Evolutionary conservation across 2,797 vertebrate genomes (phyloP).

Genomic region (Garrulus glandarius): DNA sequence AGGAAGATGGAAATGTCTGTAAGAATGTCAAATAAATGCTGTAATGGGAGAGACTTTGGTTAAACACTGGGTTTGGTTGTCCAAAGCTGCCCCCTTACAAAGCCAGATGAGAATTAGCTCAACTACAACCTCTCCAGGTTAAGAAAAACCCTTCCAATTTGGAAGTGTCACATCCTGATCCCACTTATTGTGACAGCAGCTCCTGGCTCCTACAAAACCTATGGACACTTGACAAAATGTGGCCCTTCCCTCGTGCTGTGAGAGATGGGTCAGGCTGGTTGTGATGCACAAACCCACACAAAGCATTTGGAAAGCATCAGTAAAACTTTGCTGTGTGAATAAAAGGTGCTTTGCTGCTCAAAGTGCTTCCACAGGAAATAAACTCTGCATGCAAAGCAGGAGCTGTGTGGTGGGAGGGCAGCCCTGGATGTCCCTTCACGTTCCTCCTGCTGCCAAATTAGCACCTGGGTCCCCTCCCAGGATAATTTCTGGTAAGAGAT

Average conservation of each 20-base stretch:
- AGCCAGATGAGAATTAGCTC: neutral
- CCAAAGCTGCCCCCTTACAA: neutral
- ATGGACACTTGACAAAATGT: accelerated
- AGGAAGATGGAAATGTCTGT: neutral
- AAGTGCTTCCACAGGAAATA: neutral
- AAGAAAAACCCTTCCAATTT: neutral
- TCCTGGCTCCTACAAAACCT: neutral
- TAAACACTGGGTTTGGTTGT: neutral
- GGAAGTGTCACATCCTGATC: neutral
- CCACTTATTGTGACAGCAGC: neutral
- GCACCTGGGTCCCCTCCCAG: neutral
- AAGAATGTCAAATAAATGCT: neutral
- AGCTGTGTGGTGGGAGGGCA: neutral
- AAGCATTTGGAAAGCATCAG: neutral
- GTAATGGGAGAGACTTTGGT: neutral
- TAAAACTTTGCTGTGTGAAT: neutral
- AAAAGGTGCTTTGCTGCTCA: neutral
- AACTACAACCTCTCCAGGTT: neutral
- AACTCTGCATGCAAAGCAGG: neutral
- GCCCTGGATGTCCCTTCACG: neutral
- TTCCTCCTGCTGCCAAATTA: neutral
- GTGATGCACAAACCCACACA: neutral
- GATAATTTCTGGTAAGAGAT: neutral
- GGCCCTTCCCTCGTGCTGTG: neutral
- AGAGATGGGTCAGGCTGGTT: neutral